Base-by-base conservation (phyloP, 2,888 invertebrate genomes). In the Vanessa cardui region DNA sequence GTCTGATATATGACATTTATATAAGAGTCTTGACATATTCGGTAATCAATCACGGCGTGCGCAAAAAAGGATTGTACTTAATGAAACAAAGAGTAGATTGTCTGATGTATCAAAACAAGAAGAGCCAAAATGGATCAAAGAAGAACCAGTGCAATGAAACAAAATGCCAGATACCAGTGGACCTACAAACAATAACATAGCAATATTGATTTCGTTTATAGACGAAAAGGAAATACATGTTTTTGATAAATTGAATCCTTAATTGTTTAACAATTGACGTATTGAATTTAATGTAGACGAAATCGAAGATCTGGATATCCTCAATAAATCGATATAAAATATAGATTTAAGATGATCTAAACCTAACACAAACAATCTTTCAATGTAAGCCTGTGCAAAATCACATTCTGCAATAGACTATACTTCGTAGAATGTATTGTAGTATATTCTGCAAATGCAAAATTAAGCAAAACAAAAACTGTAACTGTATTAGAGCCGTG, bases 11-110 rank as follows among this genome's bases (percentile, higher is more conserved):
- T 64, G 64, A 61, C 64, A 68, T 64, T 64, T 26, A 61, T 31
- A 47, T 64, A 64, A 71, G 61, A 62, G 39, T 45, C 58, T 45
- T 67, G 60, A 69, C 68, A 69, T 70, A 69, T 70, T 66, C 56
- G 60, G 60, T 68, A 44, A 59, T 52, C 50, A 58, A 58, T 59
- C 54, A 60, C 46, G n/a, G 60, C 60, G 21, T 20, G 64, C 6
- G 39, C 47, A 59, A 56, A 61, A 64, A 58, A 52, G 16, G 49
- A n/a, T 33, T 16, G 12, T 54, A 39, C 20, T 56, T 47, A 63
- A 47, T 39, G 45, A 62, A 58, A 45, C 49, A 45, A 50, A 20
- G 21, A n/a, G n/a, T 39, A 56, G 7, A 4, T 18, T 39, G 56
- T 39, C 9, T 31, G 33, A 56, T 16, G 9, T n/a, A 33, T 20